A percentile compares a stretch with the other conserved stretches of the same genome.
Conservation (phyloP, 2,888 invertebrate genomes). For the Spialia ferax region DNA sequence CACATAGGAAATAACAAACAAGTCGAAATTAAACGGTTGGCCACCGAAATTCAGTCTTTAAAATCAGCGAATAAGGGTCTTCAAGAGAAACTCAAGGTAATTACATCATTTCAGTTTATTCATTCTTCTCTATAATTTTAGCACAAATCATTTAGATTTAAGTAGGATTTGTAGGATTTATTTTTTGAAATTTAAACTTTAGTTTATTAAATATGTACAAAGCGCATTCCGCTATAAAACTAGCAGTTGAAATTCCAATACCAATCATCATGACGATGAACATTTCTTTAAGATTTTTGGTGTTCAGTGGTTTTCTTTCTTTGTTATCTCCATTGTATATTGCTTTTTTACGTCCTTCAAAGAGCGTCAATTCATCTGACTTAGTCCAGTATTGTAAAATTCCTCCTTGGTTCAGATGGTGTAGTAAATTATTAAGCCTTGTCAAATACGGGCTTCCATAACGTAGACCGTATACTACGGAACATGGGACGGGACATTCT, state of each 20-base stretch:
- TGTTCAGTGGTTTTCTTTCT: constrained; percentile 69
- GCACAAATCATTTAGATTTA: background rate
- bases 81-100: constrained; percentile 89
- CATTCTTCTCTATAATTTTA: constrained; percentile 4
- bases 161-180: constrained; percentile 11
- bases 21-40: constrained; percentile 75
- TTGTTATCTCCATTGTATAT: constrained; percentile 54
- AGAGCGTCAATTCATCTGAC: constrained; percentile 62
- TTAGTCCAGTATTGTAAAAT: constrained; percentile 74
- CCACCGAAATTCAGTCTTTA: constrained; percentile 87
- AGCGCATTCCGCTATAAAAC: constrained; percentile 48
- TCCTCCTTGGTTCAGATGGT: constrained; percentile 80
- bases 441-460: constrained; percentile 86
- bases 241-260: constrained; percentile 50
- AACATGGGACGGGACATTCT: constrained; percentile 85
- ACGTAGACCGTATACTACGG: constrained; percentile 84
- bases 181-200: constrained; percentile 11
- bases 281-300: constrained; percentile 78
- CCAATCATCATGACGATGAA: constrained; percentile 68
- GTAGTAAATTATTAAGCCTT: constrained; percentile 75
- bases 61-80: constrained; percentile 88
- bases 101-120: constrained; percentile 38
- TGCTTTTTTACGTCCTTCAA: constrained; percentile 50
- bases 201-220: constrained; percentile 17
- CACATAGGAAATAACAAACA: constrained; percentile 58